These are phyloP conservation scores for Hemicrepidius hirtus DNA, from an alignment of 2,888 invertebrate species.

Conservation along the genomic window DNA sequence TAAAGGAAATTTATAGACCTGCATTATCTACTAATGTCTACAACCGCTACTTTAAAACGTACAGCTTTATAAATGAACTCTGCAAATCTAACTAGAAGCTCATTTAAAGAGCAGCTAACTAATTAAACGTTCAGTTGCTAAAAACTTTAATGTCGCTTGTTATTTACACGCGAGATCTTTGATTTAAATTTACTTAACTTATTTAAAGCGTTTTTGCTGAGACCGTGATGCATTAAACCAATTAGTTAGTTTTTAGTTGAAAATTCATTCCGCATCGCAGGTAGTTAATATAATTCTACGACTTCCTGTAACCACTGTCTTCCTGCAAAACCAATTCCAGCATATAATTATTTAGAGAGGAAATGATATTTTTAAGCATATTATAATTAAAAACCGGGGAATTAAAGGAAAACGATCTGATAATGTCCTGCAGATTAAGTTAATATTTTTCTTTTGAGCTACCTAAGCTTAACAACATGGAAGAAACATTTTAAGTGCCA, in stretches of 20 bases:
- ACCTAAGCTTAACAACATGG: constrained; percentile 5
- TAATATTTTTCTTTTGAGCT: background rate
- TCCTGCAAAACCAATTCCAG: constrained; percentile 7
- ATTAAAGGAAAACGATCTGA: constrained; percentile 6
- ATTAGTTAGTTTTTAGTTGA: constrained; percentile 34
- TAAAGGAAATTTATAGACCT: background rate
- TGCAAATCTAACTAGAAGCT: constrained; percentile 18
- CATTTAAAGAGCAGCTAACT: constrained; percentile 24
- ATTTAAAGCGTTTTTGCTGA: constrained; percentile 14
- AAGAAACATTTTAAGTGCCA: constrained; percentile 15
- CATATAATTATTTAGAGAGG: constrained; percentile 8
- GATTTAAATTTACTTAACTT: constrained; percentile 20
- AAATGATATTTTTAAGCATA: constrained; percentile 12
- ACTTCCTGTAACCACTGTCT: constrained; percentile 11
- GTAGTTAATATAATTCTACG: constrained; percentile 16
- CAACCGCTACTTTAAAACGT: background rate
- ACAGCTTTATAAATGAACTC: background rate
- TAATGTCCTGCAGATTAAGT: constrained; percentile 27
- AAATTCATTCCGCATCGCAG: constrained; percentile 10
- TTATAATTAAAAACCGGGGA: constrained; percentile 20
- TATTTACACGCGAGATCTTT: constrained; percentile 22
- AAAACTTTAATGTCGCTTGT: constrained; percentile 25
- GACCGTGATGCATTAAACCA: constrained; percentile 21
- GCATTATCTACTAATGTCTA: background rate
- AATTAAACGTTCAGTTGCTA: constrained; percentile 26